Conservation (phyloP, 2,888 invertebrate genomes). For the Hirtodrosophila cameraria region DNA sequence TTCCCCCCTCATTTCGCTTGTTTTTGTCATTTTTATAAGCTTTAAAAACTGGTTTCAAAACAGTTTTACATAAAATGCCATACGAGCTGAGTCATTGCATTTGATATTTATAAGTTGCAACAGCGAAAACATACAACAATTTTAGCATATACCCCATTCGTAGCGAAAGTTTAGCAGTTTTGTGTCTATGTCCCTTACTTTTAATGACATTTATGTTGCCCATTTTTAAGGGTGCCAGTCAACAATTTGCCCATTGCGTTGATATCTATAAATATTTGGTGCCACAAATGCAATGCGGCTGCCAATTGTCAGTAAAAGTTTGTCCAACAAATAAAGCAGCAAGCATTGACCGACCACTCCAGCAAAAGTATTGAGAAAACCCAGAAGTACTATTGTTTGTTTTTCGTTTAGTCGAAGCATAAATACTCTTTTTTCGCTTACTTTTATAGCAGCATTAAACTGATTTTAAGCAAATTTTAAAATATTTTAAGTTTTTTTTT, state of each 20-base stretch:
- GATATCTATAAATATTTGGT: constrained; percentile 19
- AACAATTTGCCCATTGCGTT: constrained; percentile 11
- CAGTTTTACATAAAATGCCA: constrained; percentile 49
- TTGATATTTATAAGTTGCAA: constrained; percentile 56
- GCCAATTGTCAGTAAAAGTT: constrained; percentile 53
- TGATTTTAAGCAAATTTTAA: too few relatives aligned
- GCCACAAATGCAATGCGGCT: constrained; percentile 31
- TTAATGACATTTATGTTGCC: constrained; percentile 41
- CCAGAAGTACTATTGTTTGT: background rate
- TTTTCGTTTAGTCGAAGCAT: background rate
- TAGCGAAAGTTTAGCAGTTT: constrained; percentile 29
- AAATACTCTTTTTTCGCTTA: constrained; percentile 17
- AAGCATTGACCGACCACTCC: constrained; percentile 5
- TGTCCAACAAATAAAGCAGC: constrained; percentile 19
- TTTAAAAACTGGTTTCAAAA: constrained; percentile 46
- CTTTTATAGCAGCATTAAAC: background rate
- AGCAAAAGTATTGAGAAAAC: constrained; percentile 2
- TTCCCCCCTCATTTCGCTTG: constrained; percentile 20
- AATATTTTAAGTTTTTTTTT: too few relatives aligned
- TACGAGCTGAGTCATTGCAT: constrained; percentile 49
- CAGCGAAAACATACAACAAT: constrained; percentile 23
- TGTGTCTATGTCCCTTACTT: constrained; percentile 36
- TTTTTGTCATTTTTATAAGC: constrained; percentile 71
- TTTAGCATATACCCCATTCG: background rate
- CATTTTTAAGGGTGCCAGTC: constrained; percentile 12